phyloP scores from a whole-genome alignment of 2,888 invertebrate species.

The Onthophagus sagittarius region DNA sequence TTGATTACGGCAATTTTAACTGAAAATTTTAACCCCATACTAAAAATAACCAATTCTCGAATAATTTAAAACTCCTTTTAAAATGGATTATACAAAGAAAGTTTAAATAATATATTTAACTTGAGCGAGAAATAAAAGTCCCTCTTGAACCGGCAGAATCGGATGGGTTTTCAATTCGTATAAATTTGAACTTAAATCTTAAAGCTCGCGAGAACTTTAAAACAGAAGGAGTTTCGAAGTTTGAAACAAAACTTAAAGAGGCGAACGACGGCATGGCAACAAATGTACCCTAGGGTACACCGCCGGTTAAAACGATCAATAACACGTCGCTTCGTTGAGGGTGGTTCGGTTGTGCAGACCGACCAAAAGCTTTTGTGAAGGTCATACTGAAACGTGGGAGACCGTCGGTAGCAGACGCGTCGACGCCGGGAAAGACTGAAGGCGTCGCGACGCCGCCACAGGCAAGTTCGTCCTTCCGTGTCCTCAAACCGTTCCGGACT shows the following conservation, averaged over 20 bases:
- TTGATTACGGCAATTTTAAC: background rate
- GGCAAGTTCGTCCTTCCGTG: background rate
- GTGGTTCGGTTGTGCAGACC: conserved; percentile 21
- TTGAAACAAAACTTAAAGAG: background rate
- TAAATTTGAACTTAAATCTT: background rate
- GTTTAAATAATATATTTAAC: no score
- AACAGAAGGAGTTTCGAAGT: background rate
- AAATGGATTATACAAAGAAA: no score
- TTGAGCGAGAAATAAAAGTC: background rate
- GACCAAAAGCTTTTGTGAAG: conserved; percentile 10
- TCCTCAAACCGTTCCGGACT: background rate
- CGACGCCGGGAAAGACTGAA: background rate
- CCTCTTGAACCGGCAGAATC: background rate
- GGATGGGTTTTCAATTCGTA: no score
- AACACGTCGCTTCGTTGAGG: conserved; percentile 13
- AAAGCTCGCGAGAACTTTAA: background rate
- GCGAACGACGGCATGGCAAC: background rate
- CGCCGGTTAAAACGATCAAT: conserved; percentile 25
- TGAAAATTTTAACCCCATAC: background rate
- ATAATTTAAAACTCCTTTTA: no score
- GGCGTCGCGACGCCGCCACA: background rate
- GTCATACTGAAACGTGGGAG: conserved; percentile 21
- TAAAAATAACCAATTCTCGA: background rate
- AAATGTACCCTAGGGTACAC: conserved; percentile 7
- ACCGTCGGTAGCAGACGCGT: conserved; percentile 15